Evolutionary conservation across 2,113 vertebrate species (phyloP).

Genomic region (Labeo rohita): DNA sequence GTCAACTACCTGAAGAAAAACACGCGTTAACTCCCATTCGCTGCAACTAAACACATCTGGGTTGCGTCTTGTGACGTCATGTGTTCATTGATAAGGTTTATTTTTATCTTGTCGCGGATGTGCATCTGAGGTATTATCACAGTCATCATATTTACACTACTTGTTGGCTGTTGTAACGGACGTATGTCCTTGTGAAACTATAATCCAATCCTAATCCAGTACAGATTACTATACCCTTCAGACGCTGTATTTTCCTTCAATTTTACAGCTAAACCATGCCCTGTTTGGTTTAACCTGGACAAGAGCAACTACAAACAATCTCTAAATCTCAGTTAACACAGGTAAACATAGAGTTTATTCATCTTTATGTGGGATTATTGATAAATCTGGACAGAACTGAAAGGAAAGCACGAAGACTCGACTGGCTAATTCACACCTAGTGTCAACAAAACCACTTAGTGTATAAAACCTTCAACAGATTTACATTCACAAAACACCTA

Average conservation of each 20-base stretch:
- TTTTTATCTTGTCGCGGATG: not conserved
- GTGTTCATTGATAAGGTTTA: not conserved
- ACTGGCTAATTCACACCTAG: conserved; percentile 6
- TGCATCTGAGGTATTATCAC: not conserved
- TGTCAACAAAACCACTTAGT: not conserved
- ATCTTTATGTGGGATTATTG: not conserved
- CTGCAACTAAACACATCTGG: not conserved
- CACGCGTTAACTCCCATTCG: not conserved
- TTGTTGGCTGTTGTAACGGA: conserved; percentile 40
- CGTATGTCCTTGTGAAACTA: conserved; percentile 66
- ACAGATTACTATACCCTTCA: conserved; percentile 64
- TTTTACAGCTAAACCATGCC: not conserved
- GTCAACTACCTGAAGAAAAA: not conserved
- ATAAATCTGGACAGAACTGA: not conserved
- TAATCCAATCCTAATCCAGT: conserved; percentile 76
- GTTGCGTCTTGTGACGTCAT: not conserved
- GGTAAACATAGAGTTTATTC: not conserved
- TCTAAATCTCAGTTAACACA: not conserved
- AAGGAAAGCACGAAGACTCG: not conserved
- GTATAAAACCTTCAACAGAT: not conserved
- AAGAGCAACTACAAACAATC: not conserved
- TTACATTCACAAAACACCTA: not conserved
- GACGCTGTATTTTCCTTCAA: conserved; percentile 40
- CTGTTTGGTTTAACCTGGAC: not conserved
- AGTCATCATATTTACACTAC: conserved; percentile 37